Base-by-base conservation (phyloP, 2,797 vertebrate species). In the Cichlasoma orientale region DNA sequence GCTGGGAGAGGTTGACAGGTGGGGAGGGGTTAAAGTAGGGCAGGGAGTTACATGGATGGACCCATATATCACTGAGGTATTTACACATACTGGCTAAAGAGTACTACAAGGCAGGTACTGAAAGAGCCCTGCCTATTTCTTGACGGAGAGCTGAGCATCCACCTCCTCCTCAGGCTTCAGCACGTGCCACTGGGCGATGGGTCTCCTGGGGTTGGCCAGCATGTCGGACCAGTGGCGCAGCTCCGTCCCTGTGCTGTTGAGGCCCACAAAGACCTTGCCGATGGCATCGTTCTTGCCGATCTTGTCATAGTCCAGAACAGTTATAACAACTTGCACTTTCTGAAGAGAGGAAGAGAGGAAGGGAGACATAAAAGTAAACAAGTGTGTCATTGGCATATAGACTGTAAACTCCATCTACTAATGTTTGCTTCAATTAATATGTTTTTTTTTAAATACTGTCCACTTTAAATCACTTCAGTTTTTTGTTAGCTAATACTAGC, bases 281-380 rank as follows among this genome's bases (percentile, higher is more conserved):
- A 99, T 99, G 92, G 98, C 98, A 95, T 99, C 98, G 4, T 99
- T 99, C 96, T 99, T 99, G 95, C 98, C 98, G 93, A 99, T 99
- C 97, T 99, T 99, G 97, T 99, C 98, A 97, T 99, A 99, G 98
- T 99, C 98, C 97, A 99, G 97, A 95, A 99, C 98, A 93, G 98
- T 99, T 94, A 99, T 98, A 96, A 99, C 98, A 94, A 99, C 93
- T 95, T 99, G 98, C 95, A 99, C 98, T 98, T 99, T 99, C 98
- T 99, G 92, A 58, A 92, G 79, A 77, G 4, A 87, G 71, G 85
- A 83, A 78, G 71, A 82, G 61, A 33, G 13, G 72, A 11, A 21
- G 27, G 12, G 7, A 68, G n/a, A 58, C 1, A 7, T 8, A 4
- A 38, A 56, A 4, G 16, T 69, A 70, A 56, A 74, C 27, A 12